Evolutionary conservation across 2,113 vertebrate genomes (phyloP), one percentile per base, ranked within the genome.

Genomic region (Rhinolophus sinicus): DNA sequence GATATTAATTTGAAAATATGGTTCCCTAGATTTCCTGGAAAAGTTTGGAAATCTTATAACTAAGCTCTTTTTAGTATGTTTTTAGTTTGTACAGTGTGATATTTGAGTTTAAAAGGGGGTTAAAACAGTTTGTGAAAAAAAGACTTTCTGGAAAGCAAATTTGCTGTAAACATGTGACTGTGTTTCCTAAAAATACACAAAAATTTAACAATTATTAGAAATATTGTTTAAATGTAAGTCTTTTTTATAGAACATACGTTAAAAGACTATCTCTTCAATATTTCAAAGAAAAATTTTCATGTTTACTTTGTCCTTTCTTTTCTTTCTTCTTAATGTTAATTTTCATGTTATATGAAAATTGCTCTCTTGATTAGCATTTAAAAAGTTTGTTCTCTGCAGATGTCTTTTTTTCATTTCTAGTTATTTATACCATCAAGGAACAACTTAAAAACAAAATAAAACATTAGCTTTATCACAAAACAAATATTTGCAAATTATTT

Each of bases 401-500:
- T 62, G 62, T 82, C 40, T 93, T 26, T 56, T 83, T 95, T 92
- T n/a, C 10, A 30, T 80, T 75, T 87, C 81, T 47, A 83, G 38
- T 76, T 96, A 94, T 78, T 76, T 69, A 83, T 56, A 73, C 21
- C 21, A 50, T 6, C 56, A 87, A 92, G 54, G 44, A 94, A 40
- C 19, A 93, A 64, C 9, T n/a, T 62, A 10, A 35, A 52, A 50
- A 50, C 9, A 50, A 50, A 50, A 50, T 10, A 47, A 88, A 75
- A 30, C 70, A 40, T 44, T 75, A 19, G 50, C 40, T 95, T 76
- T 88, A 88, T 95, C 47, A 69, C n/a, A 91, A 73, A 93, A 52
- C 60, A 88, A 86, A 75, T 94, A 92, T 83, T 78, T 94, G 47
- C 58, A 87, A 80, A 35, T 84, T 58, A n/a, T 62, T 81, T 95